Percentiles rank a stretch among this genome's conserved stretches.
Evolutionary conservation across 2,888 invertebrate genomes (phyloP).

Genomic region (Dolomedes plantarius): DNA sequence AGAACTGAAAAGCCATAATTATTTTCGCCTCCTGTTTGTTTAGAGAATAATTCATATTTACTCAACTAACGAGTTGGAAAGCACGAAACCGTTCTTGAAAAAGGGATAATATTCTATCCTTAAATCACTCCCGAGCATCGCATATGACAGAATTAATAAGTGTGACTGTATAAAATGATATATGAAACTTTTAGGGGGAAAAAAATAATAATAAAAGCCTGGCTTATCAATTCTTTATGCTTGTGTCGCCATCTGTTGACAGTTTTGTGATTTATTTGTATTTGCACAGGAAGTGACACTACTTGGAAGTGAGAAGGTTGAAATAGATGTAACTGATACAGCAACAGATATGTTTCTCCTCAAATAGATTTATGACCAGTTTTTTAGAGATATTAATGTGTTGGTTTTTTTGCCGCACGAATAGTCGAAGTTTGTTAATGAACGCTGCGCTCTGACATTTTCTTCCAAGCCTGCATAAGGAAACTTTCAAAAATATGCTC

Average conservation of each 20-base stretch:
- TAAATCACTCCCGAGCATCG: slow-evolving; percentile 50
- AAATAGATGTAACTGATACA: not conserved
- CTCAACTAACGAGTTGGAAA: slow-evolving; percentile 57
- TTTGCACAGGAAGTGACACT: slow-evolving; percentile 33
- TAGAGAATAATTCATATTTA: slow-evolving; percentile 22
- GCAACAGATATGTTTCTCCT: not conserved
- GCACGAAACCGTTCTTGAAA: slow-evolving; percentile 12
- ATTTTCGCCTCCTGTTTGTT: not conserved
- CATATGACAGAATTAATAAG: slow-evolving; percentile 64
- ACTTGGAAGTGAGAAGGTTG: slow-evolving; percentile 27
- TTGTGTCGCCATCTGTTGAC: slow-evolving; percentile 69
- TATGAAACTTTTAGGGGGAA: slow-evolving; percentile 27
- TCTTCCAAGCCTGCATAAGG: no score
- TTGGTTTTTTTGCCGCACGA: not conserved
- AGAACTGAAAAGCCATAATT: not conserved
- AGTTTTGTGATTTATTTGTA: slow-evolving; percentile 49
- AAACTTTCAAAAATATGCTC: no score
- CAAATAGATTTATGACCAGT: not conserved
- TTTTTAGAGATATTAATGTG: not conserved
- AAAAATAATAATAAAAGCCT: no score
- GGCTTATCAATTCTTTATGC: not conserved
- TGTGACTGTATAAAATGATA: slow-evolving; percentile 38
- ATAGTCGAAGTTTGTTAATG: not conserved
- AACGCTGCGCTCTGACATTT: not conserved
- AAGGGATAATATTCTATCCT: not conserved